Percentiles rank a stretch among this genome's conserved stretches.
Evolutionary conservation across 2,113 vertebrate genomes (phyloP).

Genomic region (Vicugna pacos): DNA sequence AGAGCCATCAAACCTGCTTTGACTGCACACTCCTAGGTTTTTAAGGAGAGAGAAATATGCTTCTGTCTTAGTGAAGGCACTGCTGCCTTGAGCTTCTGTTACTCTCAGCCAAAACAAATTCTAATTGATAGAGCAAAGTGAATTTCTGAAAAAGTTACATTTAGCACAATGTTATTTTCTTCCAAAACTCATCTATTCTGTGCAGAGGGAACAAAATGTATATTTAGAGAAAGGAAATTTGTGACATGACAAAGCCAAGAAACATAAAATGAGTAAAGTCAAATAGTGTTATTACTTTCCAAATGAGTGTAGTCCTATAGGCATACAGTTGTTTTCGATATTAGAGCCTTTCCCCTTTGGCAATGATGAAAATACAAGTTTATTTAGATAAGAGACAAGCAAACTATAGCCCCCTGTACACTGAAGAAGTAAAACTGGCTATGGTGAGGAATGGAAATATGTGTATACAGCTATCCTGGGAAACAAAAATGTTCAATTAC

Average conservation of each 20-base stretch:
- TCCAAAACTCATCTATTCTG: not conserved
- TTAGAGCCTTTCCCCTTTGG: not conserved
- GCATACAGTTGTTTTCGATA: not conserved
- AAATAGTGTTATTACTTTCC: constrained; percentile 31
- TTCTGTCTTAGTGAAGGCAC: not conserved
- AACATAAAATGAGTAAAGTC: not conserved
- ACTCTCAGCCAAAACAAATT: not conserved
- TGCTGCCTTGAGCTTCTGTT: not conserved
- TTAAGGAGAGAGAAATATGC: not conserved
- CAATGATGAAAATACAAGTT: constrained; percentile 27
- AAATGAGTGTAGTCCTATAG: not conserved
- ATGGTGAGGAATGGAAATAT: constrained; percentile 32
- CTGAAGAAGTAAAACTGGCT: not conserved
- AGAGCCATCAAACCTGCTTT: not conserved
- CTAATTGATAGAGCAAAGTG: not conserved
- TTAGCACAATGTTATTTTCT: not conserved
- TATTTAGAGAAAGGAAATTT: not conserved
- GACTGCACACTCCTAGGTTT: not conserved
- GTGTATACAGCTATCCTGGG: constrained; percentile 22
- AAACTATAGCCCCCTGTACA: not conserved
- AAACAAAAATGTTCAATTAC: constrained; percentile 70
- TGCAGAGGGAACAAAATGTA: not conserved
- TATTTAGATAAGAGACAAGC: constrained; percentile 49
- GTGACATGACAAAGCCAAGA: not conserved
- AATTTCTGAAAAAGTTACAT: not conserved